A percentile compares a stretch with the other conserved stretches of the same genome.
Evolutionary conservation across 2,113 vertebrate species (phyloP).

Genomic region (Nothocercus nigrocapillus): DNA sequence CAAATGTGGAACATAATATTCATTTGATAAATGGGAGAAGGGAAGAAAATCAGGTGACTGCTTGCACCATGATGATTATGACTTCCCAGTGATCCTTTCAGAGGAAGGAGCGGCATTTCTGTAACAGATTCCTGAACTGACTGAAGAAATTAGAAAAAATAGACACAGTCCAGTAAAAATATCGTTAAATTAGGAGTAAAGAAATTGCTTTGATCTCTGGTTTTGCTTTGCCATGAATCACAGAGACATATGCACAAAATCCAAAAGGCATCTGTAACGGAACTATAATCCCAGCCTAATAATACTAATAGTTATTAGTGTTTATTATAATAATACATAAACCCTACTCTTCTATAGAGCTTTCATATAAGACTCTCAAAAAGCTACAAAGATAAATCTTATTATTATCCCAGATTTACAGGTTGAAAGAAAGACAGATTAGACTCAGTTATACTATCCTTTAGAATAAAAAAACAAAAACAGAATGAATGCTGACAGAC

Average conservation of each 20-base stretch:
- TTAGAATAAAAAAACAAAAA: background rate
- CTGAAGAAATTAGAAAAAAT: background rate
- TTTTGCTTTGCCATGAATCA: background rate
- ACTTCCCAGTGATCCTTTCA: background rate
- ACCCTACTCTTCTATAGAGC: accelerated
- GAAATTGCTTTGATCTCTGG: background rate
- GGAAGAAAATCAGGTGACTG: background rate
- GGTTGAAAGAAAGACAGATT: background rate
- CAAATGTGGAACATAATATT: background rate
- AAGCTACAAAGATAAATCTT: background rate
- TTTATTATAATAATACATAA: background rate
- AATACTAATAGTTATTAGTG: background rate
- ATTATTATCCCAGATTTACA: background rate
- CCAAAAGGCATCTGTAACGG: background rate
- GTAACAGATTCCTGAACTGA: background rate
- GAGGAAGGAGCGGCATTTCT: background rate
- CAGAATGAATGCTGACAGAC: background rate
- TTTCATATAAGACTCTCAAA: background rate
- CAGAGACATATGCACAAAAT: background rate
- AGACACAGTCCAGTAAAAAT: background rate
- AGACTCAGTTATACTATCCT: accelerated
- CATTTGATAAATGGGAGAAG: background rate
- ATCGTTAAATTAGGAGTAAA: background rate
- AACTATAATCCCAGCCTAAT: background rate
- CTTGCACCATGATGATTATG: background rate